Conservation (phyloP, 2,797 vertebrate species). For the Schizothorax lantsangensis region DNA sequence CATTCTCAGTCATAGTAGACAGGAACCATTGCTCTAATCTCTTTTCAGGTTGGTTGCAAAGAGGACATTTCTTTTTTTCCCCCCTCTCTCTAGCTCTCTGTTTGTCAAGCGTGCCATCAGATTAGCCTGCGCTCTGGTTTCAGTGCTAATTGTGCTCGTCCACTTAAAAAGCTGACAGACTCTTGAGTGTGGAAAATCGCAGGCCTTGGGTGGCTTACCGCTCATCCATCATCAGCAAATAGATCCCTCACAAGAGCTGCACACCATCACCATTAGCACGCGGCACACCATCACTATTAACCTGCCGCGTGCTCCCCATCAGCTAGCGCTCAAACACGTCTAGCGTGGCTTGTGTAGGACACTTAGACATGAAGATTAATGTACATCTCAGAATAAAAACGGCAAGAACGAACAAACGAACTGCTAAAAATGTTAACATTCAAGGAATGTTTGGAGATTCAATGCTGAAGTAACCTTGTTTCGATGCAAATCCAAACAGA, state of each 20-base stretch:
- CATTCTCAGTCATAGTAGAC: conserved; percentile 45
- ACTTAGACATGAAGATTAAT: background rate
- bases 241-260: conserved; percentile 85
- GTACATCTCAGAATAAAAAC: background rate
- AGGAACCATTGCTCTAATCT: conserved; percentile 25
- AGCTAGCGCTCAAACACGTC: conserved; percentile 9
- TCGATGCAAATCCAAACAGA: conserved; percentile 10
- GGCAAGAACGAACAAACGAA: background rate
- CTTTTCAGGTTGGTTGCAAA: conserved; percentile 71
- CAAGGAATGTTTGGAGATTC: conserved; percentile 15
- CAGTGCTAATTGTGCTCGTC: conserved; percentile 86
- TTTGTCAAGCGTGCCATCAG: conserved; percentile 85
- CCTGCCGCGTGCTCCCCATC: conserved; percentile 36
- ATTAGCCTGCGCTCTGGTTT: conserved; percentile 90
- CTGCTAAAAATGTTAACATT: background rate
- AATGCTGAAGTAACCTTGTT: background rate
- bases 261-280: conserved; percentile 80
- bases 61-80: conserved; percentile 60
- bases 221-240: conserved; percentile 93
- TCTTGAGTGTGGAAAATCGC: conserved; percentile 81
- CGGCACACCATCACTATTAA: conserved; percentile 67
- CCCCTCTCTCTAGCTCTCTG: conserved; percentile 66
- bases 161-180: conserved; percentile 93
- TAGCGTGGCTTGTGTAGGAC: background rate
- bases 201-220: conserved; percentile 77